These are phyloP conservation scores for Fabriciana adippe DNA, from an alignment of 2,888 invertebrate species.

Conservation along the genomic window DNA sequence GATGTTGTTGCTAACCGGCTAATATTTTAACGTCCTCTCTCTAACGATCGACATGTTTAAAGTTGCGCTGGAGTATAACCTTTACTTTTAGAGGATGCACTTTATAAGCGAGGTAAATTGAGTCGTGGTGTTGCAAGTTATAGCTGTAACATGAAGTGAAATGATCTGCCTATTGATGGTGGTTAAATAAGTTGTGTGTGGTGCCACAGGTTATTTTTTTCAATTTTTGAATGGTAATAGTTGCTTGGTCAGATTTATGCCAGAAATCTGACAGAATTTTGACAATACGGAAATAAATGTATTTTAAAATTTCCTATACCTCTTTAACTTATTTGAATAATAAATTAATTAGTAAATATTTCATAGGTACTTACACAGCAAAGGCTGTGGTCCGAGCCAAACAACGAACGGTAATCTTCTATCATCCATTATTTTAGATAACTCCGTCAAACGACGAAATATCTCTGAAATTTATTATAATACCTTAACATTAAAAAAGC, in stretches of 20 bases:
- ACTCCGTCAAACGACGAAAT: constrained; percentile 38
- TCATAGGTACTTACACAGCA: constrained; percentile 38
- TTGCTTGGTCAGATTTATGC: too few species aligned
- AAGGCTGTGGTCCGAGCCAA: constrained; percentile 51
- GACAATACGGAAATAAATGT: too few species aligned
- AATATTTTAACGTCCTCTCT: constrained; percentile 16
- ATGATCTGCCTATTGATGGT: too few species aligned
- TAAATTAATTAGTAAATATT: background rate
- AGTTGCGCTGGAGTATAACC: constrained; percentile 32
- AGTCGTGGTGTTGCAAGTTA: constrained; percentile 25
- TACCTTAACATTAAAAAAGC: too few species aligned
- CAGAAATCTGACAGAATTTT: too few species aligned
- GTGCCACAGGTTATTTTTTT: too few species aligned
- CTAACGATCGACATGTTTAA: constrained; percentile 24
- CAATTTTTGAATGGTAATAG: too few species aligned
- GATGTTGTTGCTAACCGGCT: constrained; percentile 26
- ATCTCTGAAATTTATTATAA: constrained; percentile 42
- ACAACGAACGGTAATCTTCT: constrained; percentile 48
- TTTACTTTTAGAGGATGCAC: constrained; percentile 15
- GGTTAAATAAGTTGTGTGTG: too few species aligned
- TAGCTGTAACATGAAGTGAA: too few species aligned
- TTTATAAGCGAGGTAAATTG: constrained; percentile 12
- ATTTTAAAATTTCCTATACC: too few species aligned
- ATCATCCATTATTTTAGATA: constrained; percentile 49
- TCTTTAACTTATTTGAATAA: too few species aligned